A percentile compares a stretch with the other conserved stretches of the same genome.
Conservation (phyloP, 1,140 invertebrate species). For the Halesus radiatus region DNA sequence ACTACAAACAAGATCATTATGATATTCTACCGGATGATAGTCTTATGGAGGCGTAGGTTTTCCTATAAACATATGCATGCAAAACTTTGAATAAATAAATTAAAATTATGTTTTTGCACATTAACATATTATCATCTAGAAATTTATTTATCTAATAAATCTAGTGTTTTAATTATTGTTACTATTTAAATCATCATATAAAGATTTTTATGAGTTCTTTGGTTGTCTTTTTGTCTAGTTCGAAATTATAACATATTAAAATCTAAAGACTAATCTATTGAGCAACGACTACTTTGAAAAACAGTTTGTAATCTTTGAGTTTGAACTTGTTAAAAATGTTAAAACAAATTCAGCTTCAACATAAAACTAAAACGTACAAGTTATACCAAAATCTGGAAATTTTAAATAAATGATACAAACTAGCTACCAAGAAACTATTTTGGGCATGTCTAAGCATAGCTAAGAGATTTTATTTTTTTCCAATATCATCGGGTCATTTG, state of each 20-base stretch:
- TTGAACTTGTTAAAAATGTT: neutral
- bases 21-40: slow-evolving; percentile 31
- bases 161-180: slow-evolving; percentile 18
- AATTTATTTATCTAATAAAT: slow-evolving; percentile 12
- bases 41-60: slow-evolving; percentile 28
- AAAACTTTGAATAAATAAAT: neutral
- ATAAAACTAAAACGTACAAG: too few relatives aligned
- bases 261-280: slow-evolving; percentile 32
- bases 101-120: neutral
- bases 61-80: slow-evolving; percentile 30
- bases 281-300: neutral
- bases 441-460: too few relatives aligned
- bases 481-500: too few relatives aligned
- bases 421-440: too few relatives aligned
- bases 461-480: too few relatives aligned
- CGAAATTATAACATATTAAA: neutral
- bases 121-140: neutral
- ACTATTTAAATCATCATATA: neutral
- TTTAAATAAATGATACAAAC: too few relatives aligned
- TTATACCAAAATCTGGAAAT: too few relatives aligned
- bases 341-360: too few relatives aligned
- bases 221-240: neutral
- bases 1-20: neutral
- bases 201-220: neutral
- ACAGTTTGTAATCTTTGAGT: neutral